Evolutionary conservation across 1,140 invertebrate species (phyloP), one percentile per base, ranked within the genome.

Genomic region (Hyles euphorbiae): DNA sequence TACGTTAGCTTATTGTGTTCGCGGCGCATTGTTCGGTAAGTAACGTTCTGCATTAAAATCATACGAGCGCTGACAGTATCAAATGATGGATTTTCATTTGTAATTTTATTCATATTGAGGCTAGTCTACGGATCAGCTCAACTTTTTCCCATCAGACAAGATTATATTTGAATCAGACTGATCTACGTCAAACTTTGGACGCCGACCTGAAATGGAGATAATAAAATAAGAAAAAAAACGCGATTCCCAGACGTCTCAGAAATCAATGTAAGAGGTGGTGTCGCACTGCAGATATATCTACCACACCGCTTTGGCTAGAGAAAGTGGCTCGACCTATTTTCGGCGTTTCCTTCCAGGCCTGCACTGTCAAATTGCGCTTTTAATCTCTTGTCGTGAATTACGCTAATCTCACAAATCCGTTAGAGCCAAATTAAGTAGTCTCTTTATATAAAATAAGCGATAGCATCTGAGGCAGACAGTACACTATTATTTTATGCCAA

Each of bases 231-330:
- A 3, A 8, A 48, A 9, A 52, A 36, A 56, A 4, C 33, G 12
- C 5, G 10, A 45, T n/a, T 48, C 7, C 51, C 10, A 53, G 55
- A 72, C 71, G 66, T 76, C 65, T 74, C 61, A 48, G 70, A 83
- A 85, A 86, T 83, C 83, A 76, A 82, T 83, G 83, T 79, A 68
- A 58, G 65, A 76, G 69, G 57, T 76, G 64, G 63, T 79, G 83
- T 81, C 83, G 83, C 83, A 86, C 70, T 86, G 83, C 83, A 81
- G 81, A 83, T 81, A 72, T 78, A 72, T 64, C 68, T 72, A 76
- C 69, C 64, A 70, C 55, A 50, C 65, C 60, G 59, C 65, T 64
- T 60, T 60, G 50, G 53, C 60, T 67, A 66, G 73, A 78, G 78
- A 79, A 78, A 78, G 68, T 75, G 61, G 59, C 59, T 58, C 63